Evolutionary conservation across 2,888 invertebrate species (phyloP).

Genomic region (Lobophora halterata): DNA sequence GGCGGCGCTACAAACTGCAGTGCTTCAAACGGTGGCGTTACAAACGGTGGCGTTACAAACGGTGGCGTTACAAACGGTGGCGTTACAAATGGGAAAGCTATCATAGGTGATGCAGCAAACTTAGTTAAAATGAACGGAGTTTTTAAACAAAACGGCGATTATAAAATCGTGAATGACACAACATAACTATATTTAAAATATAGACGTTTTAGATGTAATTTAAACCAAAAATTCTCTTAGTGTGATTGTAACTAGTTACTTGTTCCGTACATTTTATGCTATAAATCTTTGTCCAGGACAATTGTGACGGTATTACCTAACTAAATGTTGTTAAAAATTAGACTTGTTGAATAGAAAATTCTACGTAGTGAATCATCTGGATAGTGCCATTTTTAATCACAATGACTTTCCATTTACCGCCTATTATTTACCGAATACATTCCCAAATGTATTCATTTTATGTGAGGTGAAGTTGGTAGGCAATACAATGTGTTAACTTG

Average conservation of each 20-base stretch:
- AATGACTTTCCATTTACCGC: conserved; percentile 28
- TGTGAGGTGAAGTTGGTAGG: conserved; percentile 15
- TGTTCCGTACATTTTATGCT: conserved; percentile 13
- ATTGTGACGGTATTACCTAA: conserved; percentile 4
- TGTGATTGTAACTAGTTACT: conserved; percentile 29
- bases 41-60: conserved; percentile 6
- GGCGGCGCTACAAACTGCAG: conserved; percentile 12
- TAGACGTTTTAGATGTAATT: conserved; percentile 15
- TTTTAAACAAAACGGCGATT: conserved; percentile 53
- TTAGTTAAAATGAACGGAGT: conserved; percentile 14
- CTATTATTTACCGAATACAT: conserved; percentile 24
- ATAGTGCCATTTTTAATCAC: conserved; percentile 17
- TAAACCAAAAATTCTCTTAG: conserved; percentile 33
- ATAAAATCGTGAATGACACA: conserved; percentile 32
- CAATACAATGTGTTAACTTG: conserved; percentile 9
- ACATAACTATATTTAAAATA: conserved; percentile 25
- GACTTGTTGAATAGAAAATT: no score
- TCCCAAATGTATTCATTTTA: conserved; percentile 11
- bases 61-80: conserved; percentile 37
- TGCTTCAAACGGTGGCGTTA: conserved; percentile 1
- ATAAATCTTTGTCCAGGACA: conserved; percentile 11
- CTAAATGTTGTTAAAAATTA: conserved; percentile 3
- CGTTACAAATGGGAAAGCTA: conserved; percentile 23
- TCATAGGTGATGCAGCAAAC: conserved; percentile 16
- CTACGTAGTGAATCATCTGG: conserved; percentile 1